Percentiles rank a stretch among this genome's conserved stretches.
Conservation (phyloP, 2,888 invertebrate genomes). For the Hipparchia sbordonii region DNA sequence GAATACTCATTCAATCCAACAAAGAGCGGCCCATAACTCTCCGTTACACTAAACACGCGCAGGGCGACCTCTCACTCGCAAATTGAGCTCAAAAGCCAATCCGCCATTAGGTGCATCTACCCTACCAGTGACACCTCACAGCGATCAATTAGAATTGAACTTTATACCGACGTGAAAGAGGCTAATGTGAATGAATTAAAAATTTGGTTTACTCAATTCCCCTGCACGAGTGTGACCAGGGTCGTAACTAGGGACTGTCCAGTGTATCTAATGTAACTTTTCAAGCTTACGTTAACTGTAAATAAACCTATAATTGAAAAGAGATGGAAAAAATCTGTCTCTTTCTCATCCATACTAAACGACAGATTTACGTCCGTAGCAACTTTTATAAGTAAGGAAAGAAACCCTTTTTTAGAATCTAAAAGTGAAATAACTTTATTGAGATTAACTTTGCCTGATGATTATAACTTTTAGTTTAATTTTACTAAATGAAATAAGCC, state of each 20-base stretch:
- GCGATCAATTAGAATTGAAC: constrained; percentile 46
- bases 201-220: constrained; percentile 50
- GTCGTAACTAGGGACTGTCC: constrained; percentile 34
- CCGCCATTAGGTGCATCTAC: constrained; percentile 56
- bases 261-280: too few relatives aligned
- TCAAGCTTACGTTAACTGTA: too few relatives aligned
- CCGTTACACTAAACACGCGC: constrained; percentile 64
- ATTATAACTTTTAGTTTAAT: too few relatives aligned
- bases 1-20: constrained; percentile 24
- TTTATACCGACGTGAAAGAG: constrained; percentile 46
- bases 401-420: too few relatives aligned
- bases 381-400: too few relatives aligned
- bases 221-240: constrained; percentile 37
- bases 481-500: too few relatives aligned
- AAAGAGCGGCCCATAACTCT: constrained; percentile 48
- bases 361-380: too few relatives aligned
- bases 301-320: too few relatives aligned
- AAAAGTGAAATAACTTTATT: too few relatives aligned
- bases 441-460: too few relatives aligned
- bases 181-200: constrained; percentile 38
- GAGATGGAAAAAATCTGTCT: too few relatives aligned
- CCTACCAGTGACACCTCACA: constrained; percentile 31
- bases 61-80: constrained; percentile 71
- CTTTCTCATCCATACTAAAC: too few relatives aligned
- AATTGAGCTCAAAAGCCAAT: constrained; percentile 79